These are phyloP conservation scores for Zoanthus sansibaricus DNA, from an alignment of 92 coral and sea anemone species.

Conservation along the genomic window DNA sequence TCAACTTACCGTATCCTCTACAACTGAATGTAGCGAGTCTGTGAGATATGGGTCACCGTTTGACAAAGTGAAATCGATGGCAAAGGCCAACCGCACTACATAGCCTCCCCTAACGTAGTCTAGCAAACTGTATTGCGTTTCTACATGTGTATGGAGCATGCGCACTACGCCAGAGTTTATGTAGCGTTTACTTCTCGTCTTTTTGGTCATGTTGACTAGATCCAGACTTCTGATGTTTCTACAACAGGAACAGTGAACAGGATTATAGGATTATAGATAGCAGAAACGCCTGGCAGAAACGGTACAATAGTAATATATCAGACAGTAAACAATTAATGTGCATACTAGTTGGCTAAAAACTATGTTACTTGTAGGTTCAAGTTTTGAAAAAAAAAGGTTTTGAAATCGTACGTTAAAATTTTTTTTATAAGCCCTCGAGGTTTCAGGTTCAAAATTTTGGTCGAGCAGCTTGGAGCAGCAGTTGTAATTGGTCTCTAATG, in stretches of 20 bases:
- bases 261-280: too few species aligned
- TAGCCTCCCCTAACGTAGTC: conserved; percentile 95
- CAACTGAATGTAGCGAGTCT: conserved; percentile 75
- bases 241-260: not conserved
- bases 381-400: too few species aligned
- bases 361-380: too few species aligned
- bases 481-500: too few species aligned
- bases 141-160: conserved; percentile 82
- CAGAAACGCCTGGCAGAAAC: too few species aligned
- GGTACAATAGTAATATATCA: too few species aligned
- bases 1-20: conserved; percentile 70
- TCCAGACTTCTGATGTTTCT: conserved; percentile 69
- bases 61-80: conserved; percentile 91
- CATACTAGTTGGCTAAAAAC: too few species aligned
- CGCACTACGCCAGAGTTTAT: conserved; percentile 79
- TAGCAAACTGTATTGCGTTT: conserved; percentile 83
- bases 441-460: too few species aligned
- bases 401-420: too few species aligned
- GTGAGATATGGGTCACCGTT: conserved; percentile 83
- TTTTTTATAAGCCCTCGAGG: too few species aligned
- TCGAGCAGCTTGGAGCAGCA: too few species aligned
- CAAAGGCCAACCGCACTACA: conserved; percentile 80
- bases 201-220: conserved; percentile 70
- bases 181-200: conserved; percentile 68
- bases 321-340: too few species aligned